Evolutionary conservation across 2,888 invertebrate genomes (phyloP).

Genomic region (Drosophila meridionalis): DNA sequence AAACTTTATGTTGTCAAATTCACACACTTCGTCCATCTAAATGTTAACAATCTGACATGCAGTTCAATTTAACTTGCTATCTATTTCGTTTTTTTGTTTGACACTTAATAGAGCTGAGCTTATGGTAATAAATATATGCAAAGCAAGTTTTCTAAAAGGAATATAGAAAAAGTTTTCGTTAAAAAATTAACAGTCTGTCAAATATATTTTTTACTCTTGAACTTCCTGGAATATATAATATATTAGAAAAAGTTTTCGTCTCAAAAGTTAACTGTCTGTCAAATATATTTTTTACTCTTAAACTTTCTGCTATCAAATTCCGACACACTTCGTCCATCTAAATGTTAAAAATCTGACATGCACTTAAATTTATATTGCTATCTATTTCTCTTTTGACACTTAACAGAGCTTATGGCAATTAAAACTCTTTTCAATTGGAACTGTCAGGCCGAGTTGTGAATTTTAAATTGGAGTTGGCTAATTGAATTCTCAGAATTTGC

Average conservation of each 20-base stretch:
- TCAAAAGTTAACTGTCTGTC: too few species aligned
- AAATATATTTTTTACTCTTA: not conserved
- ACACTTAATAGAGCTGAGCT: not conserved
- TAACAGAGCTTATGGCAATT: slow-evolving; percentile 8
- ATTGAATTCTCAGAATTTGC: slow-evolving; percentile 10
- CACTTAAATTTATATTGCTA: not conserved
- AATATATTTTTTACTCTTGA: too few species aligned
- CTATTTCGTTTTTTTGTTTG: not conserved
- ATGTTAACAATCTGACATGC: not conserved
- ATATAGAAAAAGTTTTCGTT: too few species aligned
- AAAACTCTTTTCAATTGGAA: slow-evolving; percentile 10
- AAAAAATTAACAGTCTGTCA: too few species aligned
- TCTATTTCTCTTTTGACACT: not conserved
- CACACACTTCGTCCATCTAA: not conserved
- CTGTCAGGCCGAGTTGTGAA: slow-evolving; percentile 5
- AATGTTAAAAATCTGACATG: not conserved
- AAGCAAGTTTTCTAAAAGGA: too few species aligned
- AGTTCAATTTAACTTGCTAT: not conserved
- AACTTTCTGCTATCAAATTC: too few species aligned
- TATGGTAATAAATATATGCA: slow-evolving; percentile 3
- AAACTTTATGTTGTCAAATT: not conserved
- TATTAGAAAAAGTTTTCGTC: too few species aligned
- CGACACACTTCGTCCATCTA: not conserved
- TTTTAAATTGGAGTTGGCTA: slow-evolving; percentile 18
- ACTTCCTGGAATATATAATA: too few species aligned